Evolutionary conservation across 2,113 vertebrate species (phyloP).

Genomic region (Oncorhynchus masou): DNA sequence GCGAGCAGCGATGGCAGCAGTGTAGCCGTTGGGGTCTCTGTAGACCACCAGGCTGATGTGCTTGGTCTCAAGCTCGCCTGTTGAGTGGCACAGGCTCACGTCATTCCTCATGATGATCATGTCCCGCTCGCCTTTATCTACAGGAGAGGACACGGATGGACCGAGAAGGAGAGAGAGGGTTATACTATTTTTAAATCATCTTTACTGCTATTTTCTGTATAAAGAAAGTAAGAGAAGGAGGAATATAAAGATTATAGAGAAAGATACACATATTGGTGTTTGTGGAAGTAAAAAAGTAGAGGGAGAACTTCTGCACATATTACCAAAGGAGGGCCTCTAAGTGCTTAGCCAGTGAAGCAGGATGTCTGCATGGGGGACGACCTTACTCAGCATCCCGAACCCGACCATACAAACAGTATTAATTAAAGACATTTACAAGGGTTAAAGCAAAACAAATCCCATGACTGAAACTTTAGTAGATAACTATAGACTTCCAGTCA

Average conservation of each 20-base stretch:
- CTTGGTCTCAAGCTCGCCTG: conserved; percentile 91
- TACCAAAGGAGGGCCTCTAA: conserved; percentile 86
- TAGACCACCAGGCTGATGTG: conserved; percentile 89
- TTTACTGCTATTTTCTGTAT: too few species aligned
- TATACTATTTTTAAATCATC: too few species aligned
- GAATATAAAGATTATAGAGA: too few species aligned
- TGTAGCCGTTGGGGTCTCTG: conserved; percentile 85
- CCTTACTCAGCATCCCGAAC: conserved; percentile 86
- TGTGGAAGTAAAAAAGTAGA: too few species aligned
- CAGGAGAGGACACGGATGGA: not conserved
- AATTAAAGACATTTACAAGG: too few species aligned
- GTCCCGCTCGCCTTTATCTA: conserved; percentile 86
- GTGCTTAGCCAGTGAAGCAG: conserved; percentile 85
- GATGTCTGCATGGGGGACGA: conserved; percentile 81
- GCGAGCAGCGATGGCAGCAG: conserved; percentile 86
- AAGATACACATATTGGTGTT: too few species aligned
- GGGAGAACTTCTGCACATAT: not conserved
- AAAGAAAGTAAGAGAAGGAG: too few species aligned
- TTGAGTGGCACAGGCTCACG: conserved; percentile 87
- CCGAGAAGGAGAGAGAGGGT: too few species aligned
- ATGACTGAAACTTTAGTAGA: too few species aligned
- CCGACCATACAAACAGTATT: conserved; percentile 58
- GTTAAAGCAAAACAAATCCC: too few species aligned
- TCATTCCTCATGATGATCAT: conserved; percentile 91
- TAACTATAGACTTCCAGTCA: too few species aligned